These are phyloP conservation scores for Ptychoptera contaminata DNA, from an alignment of 2,888 invertebrate genomes.

Conservation along the genomic window DNA sequence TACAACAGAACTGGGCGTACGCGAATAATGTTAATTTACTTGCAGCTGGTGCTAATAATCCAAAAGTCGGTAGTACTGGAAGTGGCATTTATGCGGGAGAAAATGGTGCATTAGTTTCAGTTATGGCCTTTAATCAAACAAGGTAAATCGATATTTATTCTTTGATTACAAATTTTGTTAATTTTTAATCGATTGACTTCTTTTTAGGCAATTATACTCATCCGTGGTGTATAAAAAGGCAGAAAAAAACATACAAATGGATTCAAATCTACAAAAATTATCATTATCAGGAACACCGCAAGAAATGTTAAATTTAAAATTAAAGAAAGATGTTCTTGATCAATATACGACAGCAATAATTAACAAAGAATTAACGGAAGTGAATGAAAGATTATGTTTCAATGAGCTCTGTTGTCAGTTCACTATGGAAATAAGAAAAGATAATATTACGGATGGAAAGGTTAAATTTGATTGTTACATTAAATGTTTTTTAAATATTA, in stretches of 20 bases:
- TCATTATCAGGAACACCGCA: neutral
- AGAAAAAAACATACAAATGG: too few relatives aligned
- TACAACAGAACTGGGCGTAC: slow-evolving; percentile 44
- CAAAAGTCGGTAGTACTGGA: slow-evolving; percentile 36
- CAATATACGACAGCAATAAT: neutral
- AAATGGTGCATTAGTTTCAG: slow-evolving; percentile 19
- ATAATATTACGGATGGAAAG: neutral
- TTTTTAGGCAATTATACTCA: too few relatives aligned
- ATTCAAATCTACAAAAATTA: too few relatives aligned
- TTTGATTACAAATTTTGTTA: too few relatives aligned
- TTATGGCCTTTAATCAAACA: slow-evolving; percentile 14
- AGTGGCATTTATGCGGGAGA: slow-evolving; percentile 40
- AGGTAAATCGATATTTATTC: too few relatives aligned
- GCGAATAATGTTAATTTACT: slow-evolving; percentile 41
- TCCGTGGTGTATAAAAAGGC: too few relatives aligned
- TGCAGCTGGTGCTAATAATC: slow-evolving; percentile 42
- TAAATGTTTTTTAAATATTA: too few relatives aligned
- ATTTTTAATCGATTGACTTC: too few relatives aligned
- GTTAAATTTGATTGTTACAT: neutral
- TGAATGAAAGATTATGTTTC: neutral
- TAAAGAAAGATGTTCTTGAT: neutral
- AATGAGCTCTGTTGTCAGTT: slow-evolving; percentile 2
- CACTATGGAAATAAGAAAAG: neutral
- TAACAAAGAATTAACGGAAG: neutral
- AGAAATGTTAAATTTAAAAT: slow-evolving; percentile 1